Evolutionary conservation across 1,140 invertebrate species (phyloP), one percentile per base, ranked within the genome.

Genomic region (Vanessa atalanta): DNA sequence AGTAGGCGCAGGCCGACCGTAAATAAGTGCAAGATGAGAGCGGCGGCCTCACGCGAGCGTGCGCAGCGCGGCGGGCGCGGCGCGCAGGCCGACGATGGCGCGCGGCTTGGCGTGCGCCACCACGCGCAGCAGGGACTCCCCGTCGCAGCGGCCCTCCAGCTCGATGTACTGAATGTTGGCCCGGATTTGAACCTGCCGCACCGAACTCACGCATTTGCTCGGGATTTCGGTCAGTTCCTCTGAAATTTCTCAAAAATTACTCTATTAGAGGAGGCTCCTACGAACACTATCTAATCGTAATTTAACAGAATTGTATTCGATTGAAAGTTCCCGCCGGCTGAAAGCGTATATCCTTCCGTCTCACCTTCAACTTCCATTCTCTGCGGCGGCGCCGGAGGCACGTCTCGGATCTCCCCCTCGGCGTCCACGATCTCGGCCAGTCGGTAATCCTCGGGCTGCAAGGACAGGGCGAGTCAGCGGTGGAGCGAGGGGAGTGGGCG

Each of bases 111-210:
- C 91, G 80, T 99, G 95, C 8, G 96, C 95, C 0, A 99, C 93
- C 69, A 99, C 97, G 85, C 99, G 98, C 69, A 98, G 95, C 73
- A 99, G 94, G 0, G 98, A 99, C 93, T 99, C 99, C 1, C 98
- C 98, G 93, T 99, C 99, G 0, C 98, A 99, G 57, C 99, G 94
- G 7, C 99, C 99, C 90, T 99, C 99, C 90, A 99, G 99, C 93
- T 99, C 99, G 72, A 99, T 99, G 82, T 97, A 99, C 74, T 97
- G 96, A 3, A 99, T 95, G 82, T 96, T 95, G 26, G 97, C 97
- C 77, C 96, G 96, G 0, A 99, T 95, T 70, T 95, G 94, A 16
- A 99, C 94, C 0, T 95, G 95, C 31, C 96, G 95, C 6, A 95
- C 95, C 48, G 95, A 94, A n/a, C 95, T 94, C 5, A 98, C 94